Conservation (phyloP, 2,888 invertebrate genomes). For the Drosophila melanosoma region DNA sequence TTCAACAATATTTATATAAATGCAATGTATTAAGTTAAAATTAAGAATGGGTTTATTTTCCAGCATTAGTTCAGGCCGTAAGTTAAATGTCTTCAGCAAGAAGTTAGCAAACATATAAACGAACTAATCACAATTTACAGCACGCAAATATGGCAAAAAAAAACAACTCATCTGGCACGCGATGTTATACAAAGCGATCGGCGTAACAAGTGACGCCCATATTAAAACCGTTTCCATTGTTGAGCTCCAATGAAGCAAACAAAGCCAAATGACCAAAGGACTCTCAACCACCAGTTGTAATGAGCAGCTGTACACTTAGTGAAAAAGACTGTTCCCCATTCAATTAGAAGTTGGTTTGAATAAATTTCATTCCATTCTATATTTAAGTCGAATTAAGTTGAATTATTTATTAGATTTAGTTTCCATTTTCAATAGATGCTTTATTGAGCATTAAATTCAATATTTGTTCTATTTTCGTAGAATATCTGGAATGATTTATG, state of each 20-base stretch:
- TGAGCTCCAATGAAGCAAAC: slow-evolving; percentile 31
- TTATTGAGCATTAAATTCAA: neutral
- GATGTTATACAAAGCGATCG: slow-evolving; percentile 32
- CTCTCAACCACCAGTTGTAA: slow-evolving; percentile 23
- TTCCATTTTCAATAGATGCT: neutral
- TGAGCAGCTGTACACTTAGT: slow-evolving; percentile 40
- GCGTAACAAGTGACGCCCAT: slow-evolving; percentile 66
- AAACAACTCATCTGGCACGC: slow-evolving; percentile 39
- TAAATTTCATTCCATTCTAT: neutral
- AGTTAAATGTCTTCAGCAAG: slow-evolving; percentile 38
- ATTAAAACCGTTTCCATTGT: slow-evolving; percentile 33
- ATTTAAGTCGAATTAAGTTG: neutral
- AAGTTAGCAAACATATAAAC: slow-evolving; percentile 46
- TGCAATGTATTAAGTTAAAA: no score
- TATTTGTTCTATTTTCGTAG: neutral
- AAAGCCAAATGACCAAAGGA: slow-evolving; percentile 3
- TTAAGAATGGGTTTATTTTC: slow-evolving; percentile 16
- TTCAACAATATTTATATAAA: neutral
- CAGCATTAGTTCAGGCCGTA: neutral
- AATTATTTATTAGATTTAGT: neutral
- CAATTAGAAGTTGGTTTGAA: neutral
- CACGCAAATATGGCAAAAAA: slow-evolving; percentile 56
- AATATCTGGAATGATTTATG: neutral
- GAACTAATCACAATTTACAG: slow-evolving; percentile 64
- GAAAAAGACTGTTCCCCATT: neutral